A percentile compares a stretch with the other conserved stretches of the same genome.
These are phyloP conservation scores for Microcaecilia unicolor DNA, from an alignment of 2,797 vertebrate species.

Conservation along the genomic window DNA sequence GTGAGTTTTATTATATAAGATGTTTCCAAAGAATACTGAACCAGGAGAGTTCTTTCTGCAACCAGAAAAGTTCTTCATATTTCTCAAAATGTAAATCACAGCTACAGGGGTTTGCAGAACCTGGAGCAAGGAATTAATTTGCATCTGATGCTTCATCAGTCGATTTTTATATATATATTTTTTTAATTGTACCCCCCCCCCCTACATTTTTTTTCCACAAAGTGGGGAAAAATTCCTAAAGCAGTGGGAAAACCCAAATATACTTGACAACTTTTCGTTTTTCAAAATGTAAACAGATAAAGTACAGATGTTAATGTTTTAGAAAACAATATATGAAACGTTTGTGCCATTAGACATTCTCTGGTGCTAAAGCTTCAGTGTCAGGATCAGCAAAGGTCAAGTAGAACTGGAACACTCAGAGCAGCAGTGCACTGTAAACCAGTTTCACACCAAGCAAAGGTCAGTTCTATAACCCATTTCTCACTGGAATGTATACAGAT, in stretches of 20 bases:
- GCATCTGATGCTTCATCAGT: no score
- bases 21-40: no score
- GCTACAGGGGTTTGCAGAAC: no score
- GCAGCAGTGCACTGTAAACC: conserved; percentile 24
- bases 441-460: conserved; percentile 45
- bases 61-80: no score
- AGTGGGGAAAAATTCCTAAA: conserved; percentile 28
- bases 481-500: conserved; percentile 52
- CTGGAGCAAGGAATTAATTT: no score
- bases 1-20: no score
- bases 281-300: conserved; percentile 17
- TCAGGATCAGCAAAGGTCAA: no score
- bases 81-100: no score
- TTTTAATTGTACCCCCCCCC: no score
- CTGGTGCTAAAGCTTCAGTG: conserved; percentile 12
- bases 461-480: conserved; percentile 45
- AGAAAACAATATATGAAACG: conserved; percentile 12
- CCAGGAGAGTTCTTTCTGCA: no score
- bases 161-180: no score
- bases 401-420: no score
- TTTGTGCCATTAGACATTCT: conserved; percentile 16
- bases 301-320: conserved; percentile 20
- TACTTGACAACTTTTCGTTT: conserved; percentile 20
- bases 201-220: conserved; percentile 16
- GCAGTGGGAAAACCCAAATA: conserved; percentile 16